Evolutionary conservation across 2,888 invertebrate genomes (phyloP), one percentile per base, ranked within the genome.

Genomic region (Eudiplozoon nipponicum): DNA sequence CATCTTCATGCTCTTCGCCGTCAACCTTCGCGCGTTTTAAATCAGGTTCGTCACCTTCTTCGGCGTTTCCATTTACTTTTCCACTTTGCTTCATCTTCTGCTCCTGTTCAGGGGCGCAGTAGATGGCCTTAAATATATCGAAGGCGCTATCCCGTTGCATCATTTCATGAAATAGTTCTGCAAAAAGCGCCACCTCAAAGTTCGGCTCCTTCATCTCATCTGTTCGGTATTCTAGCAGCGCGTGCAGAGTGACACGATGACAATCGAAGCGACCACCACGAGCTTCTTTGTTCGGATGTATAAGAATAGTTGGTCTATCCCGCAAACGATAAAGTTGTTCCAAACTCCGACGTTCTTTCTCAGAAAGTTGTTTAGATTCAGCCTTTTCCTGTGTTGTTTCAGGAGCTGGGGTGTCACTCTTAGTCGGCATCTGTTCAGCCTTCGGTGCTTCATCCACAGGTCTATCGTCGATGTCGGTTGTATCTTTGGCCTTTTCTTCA

Each of bases 81-180:
- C n/a, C n/a, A n/a, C n/a, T n/a, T n/a, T n/a, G n/a, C n/a, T n/a
- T n/a, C n/a, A n/a, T n/a, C n/a, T n/a, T n/a, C n/a, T n/a, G n/a
- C n/a, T 21, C 34, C 3, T 26, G 5, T 20, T 40, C 42, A 1
- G 70, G 69, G 31, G 67, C 56, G 46, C 61, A 61, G 13, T 46
- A 45, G 1, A 75, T 52, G 1, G 70, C 68, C 51, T 74, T 72
- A 59, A 75, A 84, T 48, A 90, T 77, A 49, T 71, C 70, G 59
- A 81, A 84, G 2, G 78, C 81, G 54, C 76, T 76, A 58, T 84
- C 81, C 34, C 86, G 66, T 71, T 78, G 78, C 46, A 86, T 59
- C 80, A 86, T 81, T 61, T 86, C 84, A 54, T 80, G 77, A 60
- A 86, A 80, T 2, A 81, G 64, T 60, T 86, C 84, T 3, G 81